Conservation (phyloP, 1,140 invertebrate genomes). For the Euura lappo region DNA sequence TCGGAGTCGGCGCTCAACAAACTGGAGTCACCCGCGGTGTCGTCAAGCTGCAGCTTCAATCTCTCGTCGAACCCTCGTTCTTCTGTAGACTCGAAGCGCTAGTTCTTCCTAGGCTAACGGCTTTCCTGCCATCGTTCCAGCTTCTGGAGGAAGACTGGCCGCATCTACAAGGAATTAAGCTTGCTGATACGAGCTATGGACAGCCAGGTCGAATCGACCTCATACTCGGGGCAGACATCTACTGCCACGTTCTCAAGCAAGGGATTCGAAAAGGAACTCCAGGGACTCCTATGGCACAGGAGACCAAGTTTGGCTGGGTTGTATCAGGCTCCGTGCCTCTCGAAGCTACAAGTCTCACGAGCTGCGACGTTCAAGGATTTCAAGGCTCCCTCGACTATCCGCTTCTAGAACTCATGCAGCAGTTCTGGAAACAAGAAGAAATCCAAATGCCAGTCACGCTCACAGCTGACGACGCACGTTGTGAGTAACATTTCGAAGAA, state of each 20-base stretch:
- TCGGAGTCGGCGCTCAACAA: conserved; percentile 11
- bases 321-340: neutral
- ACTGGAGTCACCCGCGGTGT: neutral
- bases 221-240: conserved; percentile 7
- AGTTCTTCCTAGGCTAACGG: neutral
- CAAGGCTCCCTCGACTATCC: conserved; percentile 10
- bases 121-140: neutral
- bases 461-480: neutral
- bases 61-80: neutral
- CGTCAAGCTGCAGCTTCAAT: neutral
- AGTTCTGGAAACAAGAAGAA: conserved; percentile 6
- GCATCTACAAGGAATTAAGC: conserved; percentile 1
- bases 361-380: neutral
- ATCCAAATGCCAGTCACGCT: neutral
- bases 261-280: conserved; percentile 11
- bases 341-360: neutral
- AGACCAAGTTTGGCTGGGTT: conserved; percentile 9
- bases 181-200: neutral
- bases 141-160: neutral
- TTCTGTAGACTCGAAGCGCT: neutral
- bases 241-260: neutral
- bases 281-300: no score
- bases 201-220: neutral
- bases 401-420: conserved; percentile 12
- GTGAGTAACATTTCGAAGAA: conserved; percentile 8